phyloP scores from a whole-genome alignment of 2,888 invertebrate genomes.

The Autographa gamma region DNA sequence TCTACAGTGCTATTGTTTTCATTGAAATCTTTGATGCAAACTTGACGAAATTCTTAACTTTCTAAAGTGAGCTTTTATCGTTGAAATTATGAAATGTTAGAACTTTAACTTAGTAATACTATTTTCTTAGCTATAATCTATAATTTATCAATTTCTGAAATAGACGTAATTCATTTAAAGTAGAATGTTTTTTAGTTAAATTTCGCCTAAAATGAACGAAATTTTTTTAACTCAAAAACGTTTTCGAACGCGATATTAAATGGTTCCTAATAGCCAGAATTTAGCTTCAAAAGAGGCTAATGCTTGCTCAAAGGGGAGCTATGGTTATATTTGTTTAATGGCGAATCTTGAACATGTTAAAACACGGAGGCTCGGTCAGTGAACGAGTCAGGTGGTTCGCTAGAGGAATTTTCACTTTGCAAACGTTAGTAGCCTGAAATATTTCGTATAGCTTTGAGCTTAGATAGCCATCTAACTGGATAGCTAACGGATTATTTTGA shows the following conservation, averaged over 20 bases:
- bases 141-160: no score
- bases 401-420: conserved; percentile 79
- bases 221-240: neutral
- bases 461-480: conserved; percentile 23
- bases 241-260: neutral
- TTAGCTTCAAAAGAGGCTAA: conserved; percentile 13
- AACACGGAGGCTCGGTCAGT: conserved; percentile 71
- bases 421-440: conserved; percentile 68
- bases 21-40: conserved; percentile 19
- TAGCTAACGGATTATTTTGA: conserved; percentile 36
- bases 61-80: conserved; percentile 16
- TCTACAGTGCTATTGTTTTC: conserved; percentile 19
- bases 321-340: conserved; percentile 64
- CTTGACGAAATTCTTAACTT: conserved; percentile 14
- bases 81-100: conserved; percentile 4
- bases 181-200: neutral
- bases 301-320: conserved; percentile 33
- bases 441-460: conserved; percentile 59
- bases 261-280: conserved; percentile 15
- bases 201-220: neutral
- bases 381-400: conserved; percentile 66
- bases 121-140: neutral
- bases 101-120: conserved; percentile 6
- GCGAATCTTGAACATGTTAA: conserved; percentile 70
- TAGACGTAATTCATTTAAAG: neutral